Evolutionary conservation across 2,888 invertebrate species (phyloP), one percentile per base, ranked within the genome.

Genomic region (Acronicta alni): DNA sequence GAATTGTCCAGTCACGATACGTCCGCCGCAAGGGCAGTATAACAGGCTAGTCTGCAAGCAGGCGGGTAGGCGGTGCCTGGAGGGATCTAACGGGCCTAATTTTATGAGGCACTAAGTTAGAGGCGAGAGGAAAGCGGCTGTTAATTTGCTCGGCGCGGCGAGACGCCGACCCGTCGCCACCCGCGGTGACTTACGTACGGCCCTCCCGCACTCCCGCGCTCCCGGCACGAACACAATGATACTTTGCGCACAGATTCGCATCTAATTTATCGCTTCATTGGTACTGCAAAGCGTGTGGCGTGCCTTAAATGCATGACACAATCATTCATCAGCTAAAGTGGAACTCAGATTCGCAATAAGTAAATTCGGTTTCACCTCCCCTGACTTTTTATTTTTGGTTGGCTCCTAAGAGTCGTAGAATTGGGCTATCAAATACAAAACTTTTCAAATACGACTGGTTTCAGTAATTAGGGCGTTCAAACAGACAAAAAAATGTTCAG

Each of bases 51-150:
- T 68, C 45, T 45, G 56, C 30, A 49, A 43, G 45, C 60, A 23
- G 52, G 46, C 56, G 44, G 81, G 75, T 75, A 79, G 82, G 78
- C 77, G 79, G 80, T 77, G 87, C 84, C 88, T 81, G 75, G 84
- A 89, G 89, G 87, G 91, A 86, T 87, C 86, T 90, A 89, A 89
- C 88, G 86, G 89, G 89, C 86, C 91, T 92, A 92, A 93, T 93
- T 93, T 93, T 92, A 93, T 88, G 93, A 93, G 92, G 91, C 87
- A 90, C 90, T 93, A 92, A 93, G 89, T 93, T 89, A 89, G 89
- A 88, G 87, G 86, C 87, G 88, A 90, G 89, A 85, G 89, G 89
- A 89, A 89, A 91, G 85, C 89, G 89, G 83, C 89, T 92, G 93
- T 92, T 93, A 93, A 93, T 93, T 93, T 92, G 91, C 86, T 86